These are phyloP conservation scores for Patella ulyssiponensis DNA, from an alignment of 2,888 invertebrate genomes.

Conservation along the genomic window DNA sequence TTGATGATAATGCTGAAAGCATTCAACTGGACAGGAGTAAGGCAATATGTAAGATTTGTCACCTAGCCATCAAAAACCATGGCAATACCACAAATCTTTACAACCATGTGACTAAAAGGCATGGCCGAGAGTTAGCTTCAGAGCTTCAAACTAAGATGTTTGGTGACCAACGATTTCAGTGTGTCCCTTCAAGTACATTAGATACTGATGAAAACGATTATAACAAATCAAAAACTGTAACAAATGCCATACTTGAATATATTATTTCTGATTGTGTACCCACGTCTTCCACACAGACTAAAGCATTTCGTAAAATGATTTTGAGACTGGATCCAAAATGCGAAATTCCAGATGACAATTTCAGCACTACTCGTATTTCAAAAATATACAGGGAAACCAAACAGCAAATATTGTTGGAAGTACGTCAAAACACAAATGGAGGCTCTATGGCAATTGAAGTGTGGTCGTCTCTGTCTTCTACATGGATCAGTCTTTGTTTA, in stretches of 20 bases:
- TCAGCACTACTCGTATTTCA: background rate
- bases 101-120: conserved; percentile 3
- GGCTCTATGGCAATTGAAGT: background rate
- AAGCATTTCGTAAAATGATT: background rate
- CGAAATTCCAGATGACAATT: background rate
- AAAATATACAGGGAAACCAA: background rate
- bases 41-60: conserved; percentile 4
- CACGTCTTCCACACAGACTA: background rate
- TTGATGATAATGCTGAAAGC: background rate
- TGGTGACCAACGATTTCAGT: background rate
- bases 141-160: background rate
- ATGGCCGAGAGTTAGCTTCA: background rate
- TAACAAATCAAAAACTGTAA: background rate
- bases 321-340: background rate
- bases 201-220: background rate
- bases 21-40: background rate
- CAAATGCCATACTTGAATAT: background rate
- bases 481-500: background rate
- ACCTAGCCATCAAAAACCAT: conserved; percentile 3
- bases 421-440: background rate
- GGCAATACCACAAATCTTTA: conserved; percentile 2
- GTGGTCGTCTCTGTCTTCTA: background rate
- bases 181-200: background rate
- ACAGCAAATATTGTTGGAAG: background rate
- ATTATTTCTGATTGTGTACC: background rate